Evolutionary conservation across 2,113 vertebrate species (phyloP), one percentile per base, ranked within the genome.

Genomic region (Siniperca knerii): DNA sequence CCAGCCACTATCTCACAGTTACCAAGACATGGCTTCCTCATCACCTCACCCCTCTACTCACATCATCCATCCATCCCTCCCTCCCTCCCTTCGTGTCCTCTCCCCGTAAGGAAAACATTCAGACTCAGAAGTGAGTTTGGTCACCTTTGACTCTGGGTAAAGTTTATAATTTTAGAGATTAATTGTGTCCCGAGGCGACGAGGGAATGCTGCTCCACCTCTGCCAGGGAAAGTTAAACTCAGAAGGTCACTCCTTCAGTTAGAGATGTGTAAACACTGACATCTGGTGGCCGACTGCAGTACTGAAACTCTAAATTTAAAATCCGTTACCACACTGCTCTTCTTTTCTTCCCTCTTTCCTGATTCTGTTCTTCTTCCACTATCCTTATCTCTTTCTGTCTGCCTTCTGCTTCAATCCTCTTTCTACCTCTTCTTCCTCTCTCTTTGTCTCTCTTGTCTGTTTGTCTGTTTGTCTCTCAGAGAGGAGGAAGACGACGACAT

Each of bases 401-500:
- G 15, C 37, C 48, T 7, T 54, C 55, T 55, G 71, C 67, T 52
- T 25, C 42, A 5, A 13, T 25, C 44, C 44, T 44, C 35, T 60
- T 25, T 52, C 25, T 16, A 0, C 46, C 66, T 4, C 46, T 21
- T 20, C 66, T 42, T 48, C 12, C 42, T 75, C 20, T 69, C 52
- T 74, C n/a, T 79, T 15, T 79, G 79, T 61, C 73, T 87, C 73
- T 90, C 71, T 54, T 80, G 66, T 86, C 69, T 90, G 79, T 87
- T 48, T 84, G 66, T 87, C 64, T 90, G 66, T 92, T 44, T 92
- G 73, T 94, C 87, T 93, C 88, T 92, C 89, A 97, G 97, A 96
- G 96, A 97, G 93, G 96, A 97, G 89, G 95, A 96, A 86, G 96
- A 97, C 88, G 97, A 96, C 87, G 97, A 97, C 96, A 96, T 96